These are phyloP conservation scores for Channa argus DNA, from an alignment of 2,113 vertebrate genomes.

Conservation along the genomic window DNA sequence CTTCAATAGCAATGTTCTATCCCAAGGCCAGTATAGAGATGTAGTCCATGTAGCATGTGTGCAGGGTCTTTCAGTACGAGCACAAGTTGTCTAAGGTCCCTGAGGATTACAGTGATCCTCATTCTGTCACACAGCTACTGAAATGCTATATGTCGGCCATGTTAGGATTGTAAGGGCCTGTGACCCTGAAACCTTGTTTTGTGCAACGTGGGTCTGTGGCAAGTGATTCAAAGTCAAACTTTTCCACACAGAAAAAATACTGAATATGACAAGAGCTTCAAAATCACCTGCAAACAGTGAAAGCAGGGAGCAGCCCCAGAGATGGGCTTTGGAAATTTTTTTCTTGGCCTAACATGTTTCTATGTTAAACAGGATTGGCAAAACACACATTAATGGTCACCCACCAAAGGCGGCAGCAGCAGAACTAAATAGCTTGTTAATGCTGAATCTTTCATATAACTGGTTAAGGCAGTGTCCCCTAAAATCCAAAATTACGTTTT, in stretches of 20 bases:
- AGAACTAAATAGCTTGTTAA: neutral
- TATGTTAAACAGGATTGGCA: too few relatives aligned
- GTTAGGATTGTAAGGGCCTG: slow-evolving; percentile 6
- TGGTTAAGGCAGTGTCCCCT: neutral
- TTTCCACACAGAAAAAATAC: neutral
- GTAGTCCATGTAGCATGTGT: neutral
- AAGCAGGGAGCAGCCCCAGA: neutral
- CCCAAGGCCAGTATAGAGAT: neutral
- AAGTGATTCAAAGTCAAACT: slow-evolving; percentile 5
- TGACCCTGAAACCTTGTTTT: slow-evolving; percentile 15
- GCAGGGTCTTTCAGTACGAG: neutral
- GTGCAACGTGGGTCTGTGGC: slow-evolving; percentile 4
- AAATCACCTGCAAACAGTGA: neutral
- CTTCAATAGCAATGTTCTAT: neutral
- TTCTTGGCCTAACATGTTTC: too few relatives aligned
- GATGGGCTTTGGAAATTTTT: neutral
- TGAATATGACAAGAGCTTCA: neutral
- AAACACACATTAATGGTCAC: too few relatives aligned
- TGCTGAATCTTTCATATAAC: neutral
- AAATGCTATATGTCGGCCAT: slow-evolving; percentile 21
- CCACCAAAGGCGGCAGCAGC: neutral
- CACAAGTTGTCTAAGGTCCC: slow-evolving; percentile 11
- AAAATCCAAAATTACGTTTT: neutral
- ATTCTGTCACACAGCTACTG: slow-evolving; percentile 57
- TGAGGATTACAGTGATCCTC: slow-evolving; percentile 45